Evolutionary conservation across 2,888 invertebrate genomes (phyloP).

Genomic region (Pseudolycoriella hygida): DNA sequence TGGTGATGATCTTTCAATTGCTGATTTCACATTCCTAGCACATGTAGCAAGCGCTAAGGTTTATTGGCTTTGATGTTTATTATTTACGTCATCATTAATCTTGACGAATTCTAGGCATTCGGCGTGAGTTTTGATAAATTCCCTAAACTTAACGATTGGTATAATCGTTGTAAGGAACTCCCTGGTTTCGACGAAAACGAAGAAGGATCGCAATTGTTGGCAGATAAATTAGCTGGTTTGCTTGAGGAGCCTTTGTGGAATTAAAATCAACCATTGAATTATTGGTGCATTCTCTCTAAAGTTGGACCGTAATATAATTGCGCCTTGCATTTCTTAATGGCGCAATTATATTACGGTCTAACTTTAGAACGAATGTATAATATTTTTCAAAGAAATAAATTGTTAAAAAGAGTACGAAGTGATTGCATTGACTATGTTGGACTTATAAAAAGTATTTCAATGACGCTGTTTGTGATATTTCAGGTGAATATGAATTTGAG

Average conservation of each 20-base stretch:
- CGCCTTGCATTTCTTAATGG: too few species aligned
- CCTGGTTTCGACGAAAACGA: conserved; percentile 41
- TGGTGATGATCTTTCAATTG: conserved; percentile 28
- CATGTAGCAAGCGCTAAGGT: conserved; percentile 18
- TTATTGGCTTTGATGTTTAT: not conserved
- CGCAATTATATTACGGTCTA: too few species aligned
- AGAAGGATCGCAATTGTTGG: conserved; percentile 38
- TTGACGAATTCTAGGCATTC: conserved; percentile 7
- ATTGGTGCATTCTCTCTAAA: too few species aligned
- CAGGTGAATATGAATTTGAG: too few species aligned
- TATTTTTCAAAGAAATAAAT: too few species aligned
- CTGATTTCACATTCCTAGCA: conserved; percentile 29
- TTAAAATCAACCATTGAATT: too few species aligned
- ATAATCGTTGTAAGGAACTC: conserved; percentile 35
- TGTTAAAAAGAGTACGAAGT: too few species aligned
- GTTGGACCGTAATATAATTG: too few species aligned
- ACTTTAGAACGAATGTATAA: too few species aligned
- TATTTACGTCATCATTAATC: not conserved
- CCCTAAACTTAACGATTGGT: conserved; percentile 28
- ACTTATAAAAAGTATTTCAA: too few species aligned
- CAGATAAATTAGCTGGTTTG: conserved; percentile 36
- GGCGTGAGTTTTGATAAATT: conserved; percentile 11
- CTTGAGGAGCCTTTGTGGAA: conserved; percentile 13
- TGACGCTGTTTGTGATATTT: too few species aligned
- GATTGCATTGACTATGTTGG: too few species aligned